A percentile compares a stretch with the other conserved stretches of the same genome.
Conservation (phyloP, 2,113 vertebrate species). For the Cynocephalus volans region DNA sequence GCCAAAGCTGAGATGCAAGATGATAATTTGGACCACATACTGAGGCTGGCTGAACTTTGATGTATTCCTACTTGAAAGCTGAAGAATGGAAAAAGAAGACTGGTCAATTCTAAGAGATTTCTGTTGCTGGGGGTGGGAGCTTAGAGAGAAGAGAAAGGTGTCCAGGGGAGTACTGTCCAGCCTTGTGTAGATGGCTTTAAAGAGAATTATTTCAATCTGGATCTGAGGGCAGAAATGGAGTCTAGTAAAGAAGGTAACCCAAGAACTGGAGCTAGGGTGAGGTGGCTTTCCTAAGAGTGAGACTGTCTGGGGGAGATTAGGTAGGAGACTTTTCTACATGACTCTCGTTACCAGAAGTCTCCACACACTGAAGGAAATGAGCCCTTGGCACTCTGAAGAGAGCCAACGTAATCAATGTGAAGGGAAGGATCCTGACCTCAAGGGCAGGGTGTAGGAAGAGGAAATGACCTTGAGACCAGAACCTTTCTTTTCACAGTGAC, state of each 20-base stretch:
- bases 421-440: background rate
- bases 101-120: background rate
- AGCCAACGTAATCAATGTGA: background rate
- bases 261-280: background rate
- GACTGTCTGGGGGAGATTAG: background rate
- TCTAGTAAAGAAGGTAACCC: background rate
- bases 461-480: background rate
- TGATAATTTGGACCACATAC: background rate
- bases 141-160: background rate
- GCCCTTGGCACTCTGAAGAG: background rate
- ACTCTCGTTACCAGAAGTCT: background rate
- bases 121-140: background rate
- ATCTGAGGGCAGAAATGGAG: slow-evolving; percentile 13
- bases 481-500: background rate
- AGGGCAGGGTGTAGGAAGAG: background rate
- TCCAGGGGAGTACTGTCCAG: background rate
- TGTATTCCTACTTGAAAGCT: background rate
- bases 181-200: background rate
- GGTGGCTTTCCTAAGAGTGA: background rate
- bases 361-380: slow-evolving; percentile 30
- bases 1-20: slow-evolving; percentile 30
- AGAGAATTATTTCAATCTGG: background rate
- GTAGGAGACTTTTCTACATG: slow-evolving; percentile 12
- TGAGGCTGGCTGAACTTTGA: background rate
- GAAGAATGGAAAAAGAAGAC: background rate